Percentiles rank a stretch among this genome's conserved stretches.
These are phyloP conservation scores for Dolichopus griseipennis DNA, from an alignment of 2,888 invertebrate species.

Conservation along the genomic window DNA sequence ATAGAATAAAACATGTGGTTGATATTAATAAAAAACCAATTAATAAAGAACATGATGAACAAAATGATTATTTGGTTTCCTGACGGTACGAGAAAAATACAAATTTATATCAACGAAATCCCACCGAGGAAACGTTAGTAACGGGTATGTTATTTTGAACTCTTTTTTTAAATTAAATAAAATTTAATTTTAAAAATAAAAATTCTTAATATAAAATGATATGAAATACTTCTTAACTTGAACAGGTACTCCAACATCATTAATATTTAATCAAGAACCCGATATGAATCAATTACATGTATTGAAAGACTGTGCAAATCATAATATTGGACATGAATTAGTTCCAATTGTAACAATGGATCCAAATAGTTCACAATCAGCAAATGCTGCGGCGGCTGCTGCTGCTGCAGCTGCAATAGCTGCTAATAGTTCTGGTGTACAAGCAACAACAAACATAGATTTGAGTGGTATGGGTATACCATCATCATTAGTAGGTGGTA, in stretches of 20 bases:
- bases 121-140: constrained; percentile 51
- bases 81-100: constrained; percentile 41
- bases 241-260: constrained; percentile 48
- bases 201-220: no score
- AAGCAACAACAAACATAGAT: constrained; percentile 12
- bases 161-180: no score
- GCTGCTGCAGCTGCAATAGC: constrained; percentile 24
- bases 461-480: neutral
- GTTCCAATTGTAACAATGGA: constrained; percentile 43
- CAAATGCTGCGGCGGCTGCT: constrained; percentile 25
- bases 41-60: constrained; percentile 25
- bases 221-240: constrained; percentile 11
- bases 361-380: constrained; percentile 32
- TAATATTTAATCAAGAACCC: constrained; percentile 34
- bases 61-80: constrained; percentile 34
- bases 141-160: constrained; percentile 33
- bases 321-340: constrained; percentile 36
- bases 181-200: no score
- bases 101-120: constrained; percentile 46
- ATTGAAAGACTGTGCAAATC: constrained; percentile 40
- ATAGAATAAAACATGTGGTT: constrained; percentile 60
- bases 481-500: neutral
- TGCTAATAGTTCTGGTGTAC: constrained; percentile 25
- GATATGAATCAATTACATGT: constrained; percentile 36
- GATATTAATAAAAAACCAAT: constrained; percentile 36